Percentiles rank a stretch among this genome's conserved stretches.
phyloP scores from a whole-genome alignment of 2,888 invertebrate species.

The Sthenelais limicola region DNA sequence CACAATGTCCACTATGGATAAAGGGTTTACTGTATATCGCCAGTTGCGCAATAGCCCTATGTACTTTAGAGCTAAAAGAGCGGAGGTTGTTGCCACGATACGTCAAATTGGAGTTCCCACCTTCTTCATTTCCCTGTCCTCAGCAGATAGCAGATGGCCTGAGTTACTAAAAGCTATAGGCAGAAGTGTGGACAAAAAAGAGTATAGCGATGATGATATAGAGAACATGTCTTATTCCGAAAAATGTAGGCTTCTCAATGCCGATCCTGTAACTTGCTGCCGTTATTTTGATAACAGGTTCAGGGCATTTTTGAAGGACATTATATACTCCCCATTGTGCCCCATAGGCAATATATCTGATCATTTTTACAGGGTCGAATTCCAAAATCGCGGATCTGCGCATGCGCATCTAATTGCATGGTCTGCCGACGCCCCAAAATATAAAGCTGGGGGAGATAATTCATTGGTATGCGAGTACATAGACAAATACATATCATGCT shows the following conservation, averaged over 20 bases:
- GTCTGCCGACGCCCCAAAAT: background rate
- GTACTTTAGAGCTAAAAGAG: background rate
- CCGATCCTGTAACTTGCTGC: background rate
- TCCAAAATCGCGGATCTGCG: background rate
- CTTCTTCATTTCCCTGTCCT: slow-evolving; percentile 1
- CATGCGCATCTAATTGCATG: background rate
- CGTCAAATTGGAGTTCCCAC: background rate
- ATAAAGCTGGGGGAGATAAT: background rate
- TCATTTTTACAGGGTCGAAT: background rate
- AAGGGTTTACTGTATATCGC: background rate
- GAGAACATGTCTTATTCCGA: background rate
- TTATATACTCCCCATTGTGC: background rate
- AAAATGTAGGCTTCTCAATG: background rate
- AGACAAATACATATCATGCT: background rate
- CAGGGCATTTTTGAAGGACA: background rate
- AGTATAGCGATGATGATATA: background rate
- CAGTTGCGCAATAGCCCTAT: no score
- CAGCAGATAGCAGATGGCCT: background rate
- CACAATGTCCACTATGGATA: background rate
- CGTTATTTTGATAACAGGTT: background rate
- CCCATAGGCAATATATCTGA: background rate
- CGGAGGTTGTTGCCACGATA: background rate
- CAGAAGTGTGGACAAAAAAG: background rate
- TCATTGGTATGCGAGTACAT: background rate
- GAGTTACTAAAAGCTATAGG: background rate